A percentile compares a stretch with the other conserved stretches of the same genome.
Conservation (phyloP, 2,797 vertebrate species). For the Triplophysa bombifrons region DNA sequence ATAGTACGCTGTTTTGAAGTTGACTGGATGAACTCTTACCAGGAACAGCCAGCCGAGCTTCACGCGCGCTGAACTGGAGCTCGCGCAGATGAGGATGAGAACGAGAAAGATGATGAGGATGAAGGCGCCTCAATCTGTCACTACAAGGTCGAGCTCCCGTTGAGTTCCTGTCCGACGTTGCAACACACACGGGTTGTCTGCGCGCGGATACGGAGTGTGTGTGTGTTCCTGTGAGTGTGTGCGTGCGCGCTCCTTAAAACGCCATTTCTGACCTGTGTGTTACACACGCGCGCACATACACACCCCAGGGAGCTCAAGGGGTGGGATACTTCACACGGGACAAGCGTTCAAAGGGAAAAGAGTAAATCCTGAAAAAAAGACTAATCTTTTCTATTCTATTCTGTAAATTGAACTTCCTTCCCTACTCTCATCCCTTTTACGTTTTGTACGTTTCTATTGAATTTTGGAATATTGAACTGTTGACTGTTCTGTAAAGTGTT, state of each 20-base stretch:
- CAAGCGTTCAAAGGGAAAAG: background rate
- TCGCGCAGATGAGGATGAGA: conserved; percentile 11
- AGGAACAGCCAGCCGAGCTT: conserved; percentile 77
- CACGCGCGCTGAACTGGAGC: conserved; percentile 29
- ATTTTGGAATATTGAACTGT: too few species aligned
- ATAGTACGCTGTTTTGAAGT: conserved; percentile 13
- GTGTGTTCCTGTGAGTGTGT: background rate
- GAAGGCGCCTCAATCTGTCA: conserved; percentile 13
- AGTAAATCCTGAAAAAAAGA: too few species aligned
- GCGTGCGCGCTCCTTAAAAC: conserved; percentile 49
- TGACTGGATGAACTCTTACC: conserved; percentile 69
- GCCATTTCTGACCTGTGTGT: conserved; percentile 66
- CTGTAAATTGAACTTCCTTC: background rate
- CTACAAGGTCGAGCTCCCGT: conserved; percentile 32
- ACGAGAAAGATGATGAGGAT: background rate
- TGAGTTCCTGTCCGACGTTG: conserved; percentile 47
- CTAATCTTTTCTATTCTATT: background rate
- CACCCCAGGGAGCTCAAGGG: conserved; percentile 74
- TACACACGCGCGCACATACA: conserved; percentile 64
- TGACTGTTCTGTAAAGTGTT: too few species aligned
- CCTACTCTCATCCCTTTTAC: too few species aligned
- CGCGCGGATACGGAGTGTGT: conserved; percentile 23
- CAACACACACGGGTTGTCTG: conserved; percentile 61
- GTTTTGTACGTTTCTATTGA: too few species aligned
- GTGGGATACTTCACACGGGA: conserved; percentile 54